Evolutionary conservation across 2,113 vertebrate species (phyloP).

Genomic region (Plestiodon gilberti): DNA sequence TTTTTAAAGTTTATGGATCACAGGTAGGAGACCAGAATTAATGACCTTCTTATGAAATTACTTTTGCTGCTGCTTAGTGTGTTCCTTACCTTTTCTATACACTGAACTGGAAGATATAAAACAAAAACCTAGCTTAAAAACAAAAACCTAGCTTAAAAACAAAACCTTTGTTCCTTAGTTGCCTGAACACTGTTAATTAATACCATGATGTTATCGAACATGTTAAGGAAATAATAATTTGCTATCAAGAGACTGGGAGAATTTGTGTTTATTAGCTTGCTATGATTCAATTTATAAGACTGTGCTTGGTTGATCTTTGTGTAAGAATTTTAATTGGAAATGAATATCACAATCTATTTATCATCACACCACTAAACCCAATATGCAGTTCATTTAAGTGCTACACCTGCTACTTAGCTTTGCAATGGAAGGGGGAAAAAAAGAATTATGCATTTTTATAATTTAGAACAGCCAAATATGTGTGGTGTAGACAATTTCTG

Average conservation of each 20-base stretch:
- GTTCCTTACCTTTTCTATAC: slow-evolving; percentile 51
- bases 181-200: slow-evolving; percentile 78
- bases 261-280: slow-evolving; percentile 81
- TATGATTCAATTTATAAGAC: slow-evolving; percentile 80
- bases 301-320: slow-evolving; percentile 83
- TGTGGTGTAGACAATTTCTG: not conserved
- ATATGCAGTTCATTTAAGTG: slow-evolving; percentile 76
- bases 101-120: slow-evolving; percentile 52
- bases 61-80: slow-evolving; percentile 46
- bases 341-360: slow-evolving; percentile 82
- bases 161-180: slow-evolving; percentile 64
- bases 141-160: slow-evolving; percentile 49
- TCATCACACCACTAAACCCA: slow-evolving; percentile 75
- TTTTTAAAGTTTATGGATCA: slow-evolving; percentile 45
- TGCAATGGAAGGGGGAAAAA: slow-evolving; percentile 55
- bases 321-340: slow-evolving; percentile 84
- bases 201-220: slow-evolving; percentile 75
- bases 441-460: not conserved
- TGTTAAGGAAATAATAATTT: slow-evolving; percentile 78
- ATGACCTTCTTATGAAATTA: slow-evolving; percentile 50
- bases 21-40: slow-evolving; percentile 41
- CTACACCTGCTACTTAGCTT: slow-evolving; percentile 81
- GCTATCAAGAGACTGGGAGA: slow-evolving; percentile 67
- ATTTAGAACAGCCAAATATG: not conserved
- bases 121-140: slow-evolving; percentile 57